phyloP scores from a whole-genome alignment of 2,113 vertebrate species.

The Prietella phreatophila region DNA sequence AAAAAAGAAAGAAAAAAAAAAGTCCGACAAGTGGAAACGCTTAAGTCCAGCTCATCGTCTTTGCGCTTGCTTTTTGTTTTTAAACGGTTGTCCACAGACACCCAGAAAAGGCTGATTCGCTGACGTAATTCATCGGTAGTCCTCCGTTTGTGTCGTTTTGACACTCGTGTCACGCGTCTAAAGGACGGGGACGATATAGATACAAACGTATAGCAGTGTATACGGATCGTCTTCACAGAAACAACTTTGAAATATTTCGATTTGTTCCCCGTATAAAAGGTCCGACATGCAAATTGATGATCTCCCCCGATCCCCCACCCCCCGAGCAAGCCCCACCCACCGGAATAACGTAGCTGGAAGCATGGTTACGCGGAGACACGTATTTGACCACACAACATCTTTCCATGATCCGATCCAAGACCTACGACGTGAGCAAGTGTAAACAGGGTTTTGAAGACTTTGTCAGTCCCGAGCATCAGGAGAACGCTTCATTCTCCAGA shows the following conservation, averaged over 20 bases:
- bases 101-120: background rate
- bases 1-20: background rate
- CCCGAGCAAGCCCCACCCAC: no score
- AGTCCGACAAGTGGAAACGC: background rate
- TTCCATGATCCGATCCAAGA: background rate
- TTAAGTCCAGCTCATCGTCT: slow-evolving; percentile 3
- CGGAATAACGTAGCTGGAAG: background rate
- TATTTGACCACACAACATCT: background rate
- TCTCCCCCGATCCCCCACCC: background rate
- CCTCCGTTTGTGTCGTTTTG: background rate
- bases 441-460: background rate
- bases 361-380: background rate
- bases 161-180: background rate
- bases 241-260: background rate
- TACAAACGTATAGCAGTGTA: background rate
- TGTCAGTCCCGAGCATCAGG: background rate
- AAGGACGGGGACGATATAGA: background rate
- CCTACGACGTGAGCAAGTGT: background rate
- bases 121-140: background rate
- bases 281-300: no score
- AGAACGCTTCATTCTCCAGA: background rate
- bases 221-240: background rate
- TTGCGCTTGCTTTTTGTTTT: background rate
- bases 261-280: background rate
- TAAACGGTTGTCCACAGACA: slow-evolving; percentile 23